Base-by-base conservation (phyloP, 2,113 vertebrate genomes). In the Campylorhamphus procurvoides region DNA sequence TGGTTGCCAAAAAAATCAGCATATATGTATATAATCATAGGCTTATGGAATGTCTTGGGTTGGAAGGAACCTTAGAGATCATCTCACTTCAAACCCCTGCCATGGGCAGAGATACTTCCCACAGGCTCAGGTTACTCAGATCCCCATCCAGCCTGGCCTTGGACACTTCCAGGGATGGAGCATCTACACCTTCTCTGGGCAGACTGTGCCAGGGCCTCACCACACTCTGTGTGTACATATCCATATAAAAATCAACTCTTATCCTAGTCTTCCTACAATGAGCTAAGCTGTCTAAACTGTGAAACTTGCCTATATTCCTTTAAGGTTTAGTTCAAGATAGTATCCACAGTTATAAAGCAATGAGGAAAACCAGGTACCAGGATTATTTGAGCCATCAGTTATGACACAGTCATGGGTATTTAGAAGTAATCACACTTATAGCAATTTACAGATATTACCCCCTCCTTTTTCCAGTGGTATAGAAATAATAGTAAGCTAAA, bases 381-480 rank as follows among this genome's bases (percentile, higher is more conserved):
- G 81, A 85, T 96, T 95, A 96, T 95, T 74, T 92, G 50, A 91
- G 77, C 71, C 91, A 96, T 84, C 77, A 93, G 75, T 62, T 85
- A 87, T 67, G 24, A 92, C 11, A 31, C 37, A 89, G 72, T 35
- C 88, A 19, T 81, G 62, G 59, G 55, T 91, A 91, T 92, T 96
- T 95, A 75, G 79, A 96, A 91, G 69, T 93, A 96, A 81, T 94
- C 69, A 76, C 37, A 83, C 75, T 71, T 62, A 44, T 50, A 60
- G 47, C 20, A 69, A 78, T 95, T 95, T 93, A 77, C 42, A 94
- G 79, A 72, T 89, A 95, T 67, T 94, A 76, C 33, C 28, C 39
- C 33, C 27, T 94, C 66, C 76, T 90, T 47, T 53, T 87, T 83
- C 19, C 73, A 72, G 46, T 71, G 72, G 42, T 28, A 35, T 20